Conservation (phyloP, 1,140 invertebrate genomes). For the Psilanteris sp. region DNA sequence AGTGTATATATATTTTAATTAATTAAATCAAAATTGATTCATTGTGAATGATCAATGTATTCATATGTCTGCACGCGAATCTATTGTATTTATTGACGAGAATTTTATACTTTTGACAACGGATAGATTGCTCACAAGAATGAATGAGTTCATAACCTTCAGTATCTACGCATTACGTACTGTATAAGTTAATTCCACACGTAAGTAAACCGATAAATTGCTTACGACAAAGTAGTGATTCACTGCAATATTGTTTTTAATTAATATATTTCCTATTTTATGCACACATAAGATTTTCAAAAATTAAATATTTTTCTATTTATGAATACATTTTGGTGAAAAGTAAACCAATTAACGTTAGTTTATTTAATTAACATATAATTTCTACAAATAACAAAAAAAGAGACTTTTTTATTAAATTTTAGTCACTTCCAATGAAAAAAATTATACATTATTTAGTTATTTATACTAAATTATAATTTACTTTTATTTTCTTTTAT, state of each 20-base stretch:
- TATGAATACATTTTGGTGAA: no score
- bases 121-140: conserved; percentile 24
- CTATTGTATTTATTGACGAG: conserved; percentile 34
- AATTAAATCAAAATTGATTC: not conserved
- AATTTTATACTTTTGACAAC: conserved; percentile 38
- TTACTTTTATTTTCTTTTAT: no score
- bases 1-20: no score
- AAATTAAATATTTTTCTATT: no score
- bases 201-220: conserved; percentile 33
- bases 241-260: not conserved
- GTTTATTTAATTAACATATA: no score
- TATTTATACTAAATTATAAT: no score
- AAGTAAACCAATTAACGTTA: no score
- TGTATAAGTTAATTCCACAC: conserved; percentile 34
- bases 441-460: no score
- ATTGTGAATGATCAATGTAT: not conserved
- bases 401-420: no score
- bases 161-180: conserved; percentile 44
- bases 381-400: no score
- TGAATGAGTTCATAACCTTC: conserved; percentile 51
- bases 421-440: no score
- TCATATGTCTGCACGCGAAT: conserved; percentile 17
- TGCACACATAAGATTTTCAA: no score
- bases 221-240: conserved; percentile 2
- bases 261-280: not conserved